Percentiles rank a stretch among this genome's conserved stretches.
phyloP scores from a whole-genome alignment of 92 coral and sea anemone species.

The Blastomussa wellsi region DNA sequence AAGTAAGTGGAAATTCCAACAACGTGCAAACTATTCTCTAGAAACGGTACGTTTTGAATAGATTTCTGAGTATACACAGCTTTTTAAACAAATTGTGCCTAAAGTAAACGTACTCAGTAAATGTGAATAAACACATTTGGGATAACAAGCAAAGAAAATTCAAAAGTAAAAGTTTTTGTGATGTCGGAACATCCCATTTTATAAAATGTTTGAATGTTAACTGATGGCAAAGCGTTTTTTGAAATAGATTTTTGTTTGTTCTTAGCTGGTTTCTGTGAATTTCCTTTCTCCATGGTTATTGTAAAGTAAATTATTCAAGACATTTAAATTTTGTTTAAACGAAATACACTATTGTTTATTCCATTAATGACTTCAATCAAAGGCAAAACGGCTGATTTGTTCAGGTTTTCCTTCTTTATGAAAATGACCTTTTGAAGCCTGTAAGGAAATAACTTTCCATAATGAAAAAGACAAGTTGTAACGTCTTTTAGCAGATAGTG shows the following conservation, averaged over 20 bases:
- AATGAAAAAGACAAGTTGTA: not conserved
- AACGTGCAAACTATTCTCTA: not conserved
- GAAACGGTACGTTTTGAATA: conserved; percentile 28
- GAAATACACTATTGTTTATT: not conserved
- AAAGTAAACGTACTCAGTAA: not conserved
- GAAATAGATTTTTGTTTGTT: not conserved
- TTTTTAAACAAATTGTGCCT: conserved; percentile 4
- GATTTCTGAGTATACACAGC: conserved; percentile 6
- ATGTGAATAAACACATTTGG: conserved; percentile 13
- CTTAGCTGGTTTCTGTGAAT: not conserved
- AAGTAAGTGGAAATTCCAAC: conserved; percentile 20
- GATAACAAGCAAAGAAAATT: not conserved
- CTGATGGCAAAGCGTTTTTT: not conserved
- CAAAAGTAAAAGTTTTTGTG: not conserved
- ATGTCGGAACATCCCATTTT: not conserved
- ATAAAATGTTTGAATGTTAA: too few species aligned
- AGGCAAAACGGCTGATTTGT: not conserved
- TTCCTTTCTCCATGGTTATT: not conserved
- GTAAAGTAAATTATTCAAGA: not conserved
- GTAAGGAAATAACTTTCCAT: not conserved
- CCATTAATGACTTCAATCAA: not conserved
- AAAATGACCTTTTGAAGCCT: not conserved
- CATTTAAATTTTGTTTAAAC: not conserved
- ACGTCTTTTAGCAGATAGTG: not conserved
- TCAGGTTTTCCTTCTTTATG: not conserved